Evolutionary conservation across 2,797 vertebrate genomes (phyloP).

Genomic region (Poeciliopsis paucimaculata): DNA sequence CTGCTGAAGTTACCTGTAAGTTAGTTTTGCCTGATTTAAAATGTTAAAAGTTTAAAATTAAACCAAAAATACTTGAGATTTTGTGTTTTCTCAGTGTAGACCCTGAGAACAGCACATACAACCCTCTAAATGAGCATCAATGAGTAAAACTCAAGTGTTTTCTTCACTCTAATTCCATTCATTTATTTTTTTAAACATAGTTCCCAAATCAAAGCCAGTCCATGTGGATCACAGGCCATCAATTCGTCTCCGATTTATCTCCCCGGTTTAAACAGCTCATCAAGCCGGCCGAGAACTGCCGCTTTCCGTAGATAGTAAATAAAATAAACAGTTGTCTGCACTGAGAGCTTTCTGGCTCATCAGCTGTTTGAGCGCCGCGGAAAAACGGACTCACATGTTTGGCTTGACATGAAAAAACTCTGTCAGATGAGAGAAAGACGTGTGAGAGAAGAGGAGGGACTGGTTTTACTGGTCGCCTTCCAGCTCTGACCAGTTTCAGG

Average conservation of each 20-base stretch:
- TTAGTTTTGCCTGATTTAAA: too few species aligned
- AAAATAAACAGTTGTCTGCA: slow-evolving; percentile 57
- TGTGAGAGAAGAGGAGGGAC: slow-evolving; percentile 43
- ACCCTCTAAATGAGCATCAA: background rate
- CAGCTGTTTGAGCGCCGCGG: slow-evolving; percentile 54
- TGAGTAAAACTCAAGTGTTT: background rate
- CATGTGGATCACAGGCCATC: slow-evolving; percentile 10
- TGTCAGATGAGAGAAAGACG: slow-evolving; percentile 57
- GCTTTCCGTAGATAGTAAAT: slow-evolving; percentile 65
- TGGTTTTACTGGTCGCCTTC: slow-evolving; percentile 58
- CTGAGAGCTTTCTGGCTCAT: slow-evolving; percentile 53
- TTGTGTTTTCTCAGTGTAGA: too few species aligned
- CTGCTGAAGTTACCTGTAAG: too few species aligned
- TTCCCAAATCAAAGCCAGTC: slow-evolving; percentile 15
- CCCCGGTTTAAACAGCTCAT: slow-evolving; percentile 72
- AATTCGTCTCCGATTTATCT: slow-evolving; percentile 26
- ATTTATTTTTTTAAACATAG: background rate
- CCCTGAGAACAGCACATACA: too few species aligned
- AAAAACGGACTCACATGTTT: slow-evolving; percentile 78
- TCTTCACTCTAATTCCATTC: background rate
- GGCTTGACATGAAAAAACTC: slow-evolving; percentile 70
- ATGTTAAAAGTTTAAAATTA: too few species aligned
- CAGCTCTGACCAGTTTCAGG: slow-evolving; percentile 25
- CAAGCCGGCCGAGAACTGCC: slow-evolving; percentile 62
- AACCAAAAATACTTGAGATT: too few species aligned